Evolutionary conservation across 2,888 invertebrate genomes (phyloP).

Genomic region (Stomorhina lunata): DNA sequence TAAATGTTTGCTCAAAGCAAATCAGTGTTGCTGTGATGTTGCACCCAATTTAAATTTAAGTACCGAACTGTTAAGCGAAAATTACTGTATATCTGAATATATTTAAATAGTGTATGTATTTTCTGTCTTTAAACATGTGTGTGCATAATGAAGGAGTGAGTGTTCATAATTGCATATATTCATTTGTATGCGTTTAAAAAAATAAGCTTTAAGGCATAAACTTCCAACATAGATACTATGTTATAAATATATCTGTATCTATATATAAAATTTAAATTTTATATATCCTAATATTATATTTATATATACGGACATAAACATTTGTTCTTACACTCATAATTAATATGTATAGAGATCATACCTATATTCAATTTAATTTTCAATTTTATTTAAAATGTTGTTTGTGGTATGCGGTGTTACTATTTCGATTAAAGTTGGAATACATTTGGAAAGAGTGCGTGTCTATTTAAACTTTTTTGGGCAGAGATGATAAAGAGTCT

Average conservation of each 20-base stretch:
- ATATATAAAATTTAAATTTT: conserved; percentile 17
- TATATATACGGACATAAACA: background rate
- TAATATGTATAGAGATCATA: background rate
- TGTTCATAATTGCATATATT: conserved; percentile 10
- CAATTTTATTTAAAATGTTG: conserved; percentile 19
- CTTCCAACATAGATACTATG: too few species aligned
- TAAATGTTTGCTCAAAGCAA: too few species aligned
- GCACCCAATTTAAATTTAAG: too few species aligned
- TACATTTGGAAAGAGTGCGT: background rate
- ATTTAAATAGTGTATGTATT: too few species aligned
- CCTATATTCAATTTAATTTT: conserved; percentile 20
- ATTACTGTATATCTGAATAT: too few species aligned
- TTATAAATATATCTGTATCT: background rate
- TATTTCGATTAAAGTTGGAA: conserved; percentile 15
- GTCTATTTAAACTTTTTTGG: background rate
- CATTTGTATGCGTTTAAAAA: conserved; percentile 12
- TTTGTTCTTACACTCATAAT: background rate
- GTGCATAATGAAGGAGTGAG: conserved; percentile 7
- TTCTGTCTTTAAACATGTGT: background rate
- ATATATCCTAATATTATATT: background rate
- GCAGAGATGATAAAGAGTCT: background rate
- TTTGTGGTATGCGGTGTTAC: conserved; percentile 31
- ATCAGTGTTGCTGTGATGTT: too few species aligned
- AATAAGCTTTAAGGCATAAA: conserved; percentile 35
- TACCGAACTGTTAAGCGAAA: too few species aligned